Evolutionary conservation across 2,113 vertebrate species (phyloP).

Genomic region (Apteryx owenii): DNA sequence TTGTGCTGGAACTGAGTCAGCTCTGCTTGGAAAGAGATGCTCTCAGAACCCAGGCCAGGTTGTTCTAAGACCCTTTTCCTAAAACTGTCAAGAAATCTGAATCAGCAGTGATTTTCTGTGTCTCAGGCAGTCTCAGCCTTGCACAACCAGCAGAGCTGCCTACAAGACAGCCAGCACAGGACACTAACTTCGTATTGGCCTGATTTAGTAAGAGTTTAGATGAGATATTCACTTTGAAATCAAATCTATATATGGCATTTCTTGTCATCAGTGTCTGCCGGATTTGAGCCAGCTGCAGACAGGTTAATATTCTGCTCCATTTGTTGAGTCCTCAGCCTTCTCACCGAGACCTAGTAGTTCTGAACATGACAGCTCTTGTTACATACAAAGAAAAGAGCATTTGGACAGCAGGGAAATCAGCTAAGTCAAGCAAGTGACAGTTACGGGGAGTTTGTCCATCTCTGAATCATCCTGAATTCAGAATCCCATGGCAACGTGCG

Average conservation of each 20-base stretch:
- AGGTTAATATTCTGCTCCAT: background rate
- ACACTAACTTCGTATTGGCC: background rate
- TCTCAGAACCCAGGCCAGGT: background rate
- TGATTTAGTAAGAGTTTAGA: background rate
- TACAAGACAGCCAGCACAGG: accelerated
- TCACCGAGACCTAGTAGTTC: background rate
- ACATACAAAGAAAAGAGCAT: background rate
- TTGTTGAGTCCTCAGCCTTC: background rate
- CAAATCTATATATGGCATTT: accelerated
- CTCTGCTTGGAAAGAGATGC: background rate
- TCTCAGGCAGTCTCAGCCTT: background rate
- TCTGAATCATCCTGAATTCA: background rate
- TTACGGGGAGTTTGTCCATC: accelerated
- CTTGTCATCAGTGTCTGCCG: background rate
- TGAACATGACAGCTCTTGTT: background rate
- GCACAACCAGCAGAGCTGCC: background rate
- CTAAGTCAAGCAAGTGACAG: background rate
- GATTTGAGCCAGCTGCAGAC: background rate
- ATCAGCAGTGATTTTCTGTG: background rate
- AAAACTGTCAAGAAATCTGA: background rate
- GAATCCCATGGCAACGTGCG: accelerated
- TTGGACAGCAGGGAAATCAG: background rate
- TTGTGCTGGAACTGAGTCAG: background rate
- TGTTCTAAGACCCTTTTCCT: background rate
- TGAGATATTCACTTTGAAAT: background rate